Base-by-base conservation (phyloP, 2,888 invertebrate species). In the Prosapia bicincta region DNA sequence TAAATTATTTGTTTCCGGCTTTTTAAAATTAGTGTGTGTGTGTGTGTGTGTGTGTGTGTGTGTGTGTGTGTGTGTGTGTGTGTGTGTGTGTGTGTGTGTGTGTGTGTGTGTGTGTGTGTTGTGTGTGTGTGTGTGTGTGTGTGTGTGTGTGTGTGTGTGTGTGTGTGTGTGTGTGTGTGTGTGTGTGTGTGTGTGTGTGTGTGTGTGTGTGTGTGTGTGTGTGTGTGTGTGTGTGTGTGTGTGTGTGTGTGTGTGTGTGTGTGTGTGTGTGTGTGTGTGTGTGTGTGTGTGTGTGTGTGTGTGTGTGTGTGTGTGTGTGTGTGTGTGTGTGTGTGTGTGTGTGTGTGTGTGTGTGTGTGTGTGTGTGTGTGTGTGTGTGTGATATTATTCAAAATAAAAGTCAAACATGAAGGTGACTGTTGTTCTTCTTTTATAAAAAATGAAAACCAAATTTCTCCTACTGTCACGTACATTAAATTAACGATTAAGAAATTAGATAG, bases 141-240 rank as follows among this genome's bases (percentile, higher is more conserved):
- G 69, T 69, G 69, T 69, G 69, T 69, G 69, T 69, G 69, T 69
- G 69, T 69, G 26, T 69, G 26, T 69, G 69, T 69, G 69, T 69
- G 69, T 69, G 69, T 69, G 69, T 69, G 69, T 69, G 69, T 69
- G 69, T 69, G 69, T 69, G 69, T 69, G 69, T 69, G 69, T 69
- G 69, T 69, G 69, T 69, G 69, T 69, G 69, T 69, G 69, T 69
- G 69, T 69, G 69, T 69, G 69, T 69, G 69, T 69, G 69, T 69
- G 69, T 26, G 69, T 26, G 69, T 26, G 69, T 26, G 69, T 26
- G 69, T 26, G 69, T 69, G 69, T 69, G 69, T 69, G 69, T 69
- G 26, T 69, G 69, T 69, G 69, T 69, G 69, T 69, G 69, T 69
- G 69, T 69, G 69, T 69, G 69, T 69, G 69, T 69, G 69, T 69